Evolutionary conservation across 2,797 vertebrate species (phyloP), one percentile per base, ranked within the genome.

Genomic region (Gallinago solitaria): DNA sequence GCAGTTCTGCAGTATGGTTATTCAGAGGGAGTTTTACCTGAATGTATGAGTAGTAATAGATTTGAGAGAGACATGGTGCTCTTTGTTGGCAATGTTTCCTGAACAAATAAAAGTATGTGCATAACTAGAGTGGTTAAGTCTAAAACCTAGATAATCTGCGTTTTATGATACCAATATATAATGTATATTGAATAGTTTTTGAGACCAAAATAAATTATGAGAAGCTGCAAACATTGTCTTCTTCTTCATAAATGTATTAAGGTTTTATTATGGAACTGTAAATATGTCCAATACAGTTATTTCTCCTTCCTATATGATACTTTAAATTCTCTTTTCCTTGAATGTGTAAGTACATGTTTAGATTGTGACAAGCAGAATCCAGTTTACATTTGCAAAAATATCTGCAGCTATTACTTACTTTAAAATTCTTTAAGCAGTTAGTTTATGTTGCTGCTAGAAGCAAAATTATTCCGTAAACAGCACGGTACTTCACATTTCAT

Each of bases 141-240:
- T 88, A 41, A 81, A 95, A n/a, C n/a, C 48, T 89, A 89, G 77
- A 80, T 93, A 91, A 91, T 87, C 74, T 92, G 21, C 23, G 30
- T 4, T 89, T 94, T 95, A 83, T 92, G 74, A 50, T 89, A 74
- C 45, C 60, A 74, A 39, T 87, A 54, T 87, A 74, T 77, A 90
- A 75, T 27, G 21, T 89, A 23, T 57, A 51, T 47, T 89, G 53
- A 90, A 64, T 71, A 43, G 81, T 64, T 93, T 71, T n/a, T 77
- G 77, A 90, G 60, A 67, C 81, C 70, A 84, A 65, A 88, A 82
- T 87, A 94, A 84, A 71, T 68, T 79, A 37, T 6, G 23, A 67
- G 59, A 59, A 81, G 19, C 48, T 91, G 70, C 84, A 93, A 90
- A 87, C 54, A n/a, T 54, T 79, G 63, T 48, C 32, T 78, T 88